Conservation (phyloP, 2,113 vertebrate genomes). For the Helogale parvula region DNA sequence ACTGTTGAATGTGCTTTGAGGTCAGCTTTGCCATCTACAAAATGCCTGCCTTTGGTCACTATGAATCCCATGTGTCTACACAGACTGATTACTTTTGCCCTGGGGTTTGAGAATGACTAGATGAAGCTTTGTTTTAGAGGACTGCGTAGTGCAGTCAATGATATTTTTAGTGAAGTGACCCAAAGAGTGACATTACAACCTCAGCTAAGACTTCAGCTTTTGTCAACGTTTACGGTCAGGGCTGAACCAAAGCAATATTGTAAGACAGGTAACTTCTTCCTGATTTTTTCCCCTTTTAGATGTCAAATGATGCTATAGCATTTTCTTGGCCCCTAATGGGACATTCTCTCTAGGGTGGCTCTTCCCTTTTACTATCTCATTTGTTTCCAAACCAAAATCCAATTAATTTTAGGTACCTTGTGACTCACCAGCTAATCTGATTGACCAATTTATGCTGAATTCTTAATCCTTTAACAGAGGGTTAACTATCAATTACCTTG, state of each 20-base stretch:
- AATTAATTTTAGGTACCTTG: background rate
- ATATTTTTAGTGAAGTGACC: background rate
- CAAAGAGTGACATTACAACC: background rate
- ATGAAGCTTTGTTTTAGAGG: background rate
- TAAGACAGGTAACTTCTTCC: background rate
- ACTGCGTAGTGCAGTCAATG: background rate
- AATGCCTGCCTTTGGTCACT: constrained; percentile 4
- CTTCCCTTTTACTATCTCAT: background rate
- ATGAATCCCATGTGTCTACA: background rate
- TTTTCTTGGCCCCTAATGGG: background rate
- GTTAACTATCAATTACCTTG: background rate
- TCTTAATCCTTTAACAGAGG: background rate
- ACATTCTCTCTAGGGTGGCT: background rate
- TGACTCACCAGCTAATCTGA: background rate
- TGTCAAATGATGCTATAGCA: background rate
- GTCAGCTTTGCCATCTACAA: constrained; percentile 60
- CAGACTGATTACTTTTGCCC: constrained; percentile 55
- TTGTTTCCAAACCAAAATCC: background rate
- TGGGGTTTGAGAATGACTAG: background rate
- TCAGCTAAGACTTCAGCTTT: background rate
- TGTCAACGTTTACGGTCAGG: background rate
- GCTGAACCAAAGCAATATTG: background rate
- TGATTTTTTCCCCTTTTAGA: background rate
- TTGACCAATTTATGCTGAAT: background rate
- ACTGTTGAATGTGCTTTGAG: constrained; percentile 59